Conservation (phyloP, 2,888 invertebrate species). For the Agrotis exclamationis region DNA sequence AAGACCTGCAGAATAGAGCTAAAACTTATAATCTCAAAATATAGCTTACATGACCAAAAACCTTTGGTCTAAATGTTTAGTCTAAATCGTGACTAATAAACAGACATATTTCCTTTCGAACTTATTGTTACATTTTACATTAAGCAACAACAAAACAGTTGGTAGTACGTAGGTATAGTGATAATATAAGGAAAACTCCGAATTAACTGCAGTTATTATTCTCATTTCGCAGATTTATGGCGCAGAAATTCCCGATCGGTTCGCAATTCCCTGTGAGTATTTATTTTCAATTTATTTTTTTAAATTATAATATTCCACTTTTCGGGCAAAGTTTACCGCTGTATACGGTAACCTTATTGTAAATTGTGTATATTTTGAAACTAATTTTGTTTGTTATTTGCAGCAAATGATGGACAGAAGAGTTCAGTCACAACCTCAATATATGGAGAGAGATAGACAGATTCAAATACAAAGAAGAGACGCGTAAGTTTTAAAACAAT, state of each 20-base stretch:
- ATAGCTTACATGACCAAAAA: no score
- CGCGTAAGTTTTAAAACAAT: slow-evolving; percentile 68
- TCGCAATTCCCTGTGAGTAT: slow-evolving; percentile 75
- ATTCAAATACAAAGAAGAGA: slow-evolving; percentile 79
- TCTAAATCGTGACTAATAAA: no score
- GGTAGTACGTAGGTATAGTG: neutral
- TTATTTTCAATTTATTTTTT: neutral
- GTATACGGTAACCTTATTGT: neutral
- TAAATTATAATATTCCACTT: no score
- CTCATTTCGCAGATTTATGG: slow-evolving; percentile 73
- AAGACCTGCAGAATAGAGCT: no score
- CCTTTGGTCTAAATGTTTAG: no score
- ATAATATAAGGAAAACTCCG: slow-evolving; percentile 38
- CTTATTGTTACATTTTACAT: no score
- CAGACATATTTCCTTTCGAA: no score
- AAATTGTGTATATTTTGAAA: neutral
- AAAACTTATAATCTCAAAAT: no score
- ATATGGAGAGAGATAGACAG: slow-evolving; percentile 83
- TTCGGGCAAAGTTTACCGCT: neutral
- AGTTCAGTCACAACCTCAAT: slow-evolving; percentile 82
- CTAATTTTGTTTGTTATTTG: slow-evolving; percentile 13
- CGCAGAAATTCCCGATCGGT: slow-evolving; percentile 78
- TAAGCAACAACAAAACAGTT: no score
- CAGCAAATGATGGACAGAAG: slow-evolving; percentile 83
- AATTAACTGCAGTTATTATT: slow-evolving; percentile 30